phyloP scores from a whole-genome alignment of 2,888 invertebrate genomes.

The Rhingia rostrata region DNA sequence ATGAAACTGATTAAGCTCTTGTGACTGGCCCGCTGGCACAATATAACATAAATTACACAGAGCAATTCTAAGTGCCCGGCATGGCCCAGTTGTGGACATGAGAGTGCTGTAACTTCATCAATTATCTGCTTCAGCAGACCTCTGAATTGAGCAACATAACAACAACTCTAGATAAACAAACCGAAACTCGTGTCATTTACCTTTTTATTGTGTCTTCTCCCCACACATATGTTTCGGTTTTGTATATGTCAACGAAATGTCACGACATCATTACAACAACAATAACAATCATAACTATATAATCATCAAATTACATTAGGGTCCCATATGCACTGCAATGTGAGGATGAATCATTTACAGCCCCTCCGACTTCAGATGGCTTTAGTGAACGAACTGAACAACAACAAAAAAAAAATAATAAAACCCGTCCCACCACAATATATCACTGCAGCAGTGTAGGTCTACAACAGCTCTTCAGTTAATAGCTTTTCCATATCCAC shows the following conservation, averaged over 20 bases:
- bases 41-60: constrained; percentile 47
- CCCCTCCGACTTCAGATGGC: background rate
- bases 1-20: constrained; percentile 46
- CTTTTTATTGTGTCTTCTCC: constrained; percentile 8
- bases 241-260: constrained; percentile 30
- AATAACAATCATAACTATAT: constrained; percentile 57
- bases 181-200: constrained; percentile 34
- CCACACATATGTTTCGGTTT: background rate
- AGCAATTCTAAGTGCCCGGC: background rate
- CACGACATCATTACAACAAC: constrained; percentile 44
- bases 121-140: constrained; percentile 67
- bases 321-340: constrained; percentile 9
- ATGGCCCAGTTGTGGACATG: background rate
- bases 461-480: constrained; percentile 42
- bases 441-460: constrained; percentile 35
- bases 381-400: background rate
- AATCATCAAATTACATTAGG: constrained; percentile 69
- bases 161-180: constrained; percentile 7
- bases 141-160: constrained; percentile 36
- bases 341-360: constrained; percentile 51
- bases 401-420: constrained; percentile 16
- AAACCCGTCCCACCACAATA: constrained; percentile 1
- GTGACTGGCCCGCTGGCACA: constrained; percentile 11
- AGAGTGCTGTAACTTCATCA: constrained; percentile 37
- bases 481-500: constrained; percentile 32